These are phyloP conservation scores for Sinella curviseta DNA, from an alignment of 1,140 invertebrate species.

Conservation along the genomic window DNA sequence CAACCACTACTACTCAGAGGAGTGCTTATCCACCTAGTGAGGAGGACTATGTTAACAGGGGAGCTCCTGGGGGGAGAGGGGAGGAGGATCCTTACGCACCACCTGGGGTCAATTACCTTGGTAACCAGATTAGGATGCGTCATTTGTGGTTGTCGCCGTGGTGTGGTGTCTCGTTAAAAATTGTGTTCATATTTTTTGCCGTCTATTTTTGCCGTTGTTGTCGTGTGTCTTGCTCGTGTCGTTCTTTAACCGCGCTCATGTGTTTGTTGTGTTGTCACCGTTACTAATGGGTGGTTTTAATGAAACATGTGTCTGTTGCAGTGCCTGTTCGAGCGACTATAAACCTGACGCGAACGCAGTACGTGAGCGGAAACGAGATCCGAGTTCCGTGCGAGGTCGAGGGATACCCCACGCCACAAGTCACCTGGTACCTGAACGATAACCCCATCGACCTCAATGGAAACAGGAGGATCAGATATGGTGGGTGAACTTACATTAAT, in stretches of 20 bases:
- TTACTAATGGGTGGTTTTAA: neutral
- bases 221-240: neutral
- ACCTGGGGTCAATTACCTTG: neutral
- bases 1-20: conserved; percentile 43
- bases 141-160: neutral
- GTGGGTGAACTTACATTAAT: neutral
- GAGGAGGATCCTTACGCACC: neutral
- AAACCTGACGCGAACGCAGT: conserved; percentile 52
- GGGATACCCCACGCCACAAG: conserved; percentile 71
- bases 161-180: neutral
- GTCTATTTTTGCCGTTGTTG: neutral
- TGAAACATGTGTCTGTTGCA: conserved; percentile 33
- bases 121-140: neutral
- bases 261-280: neutral
- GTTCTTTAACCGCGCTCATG: neutral
- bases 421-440: conserved; percentile 77
- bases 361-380: conserved; percentile 66
- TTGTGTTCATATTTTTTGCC: too few relatives aligned
- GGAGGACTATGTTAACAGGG: neutral
- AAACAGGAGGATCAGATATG: neutral
- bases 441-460: conserved; percentile 47
- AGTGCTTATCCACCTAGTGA: conserved; percentile 31
- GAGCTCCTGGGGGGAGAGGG: neutral
- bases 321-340: conserved; percentile 50
- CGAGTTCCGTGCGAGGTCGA: conserved; percentile 71